Conservation (phyloP, 2,888 invertebrate species). For the Chesias legatella region DNA sequence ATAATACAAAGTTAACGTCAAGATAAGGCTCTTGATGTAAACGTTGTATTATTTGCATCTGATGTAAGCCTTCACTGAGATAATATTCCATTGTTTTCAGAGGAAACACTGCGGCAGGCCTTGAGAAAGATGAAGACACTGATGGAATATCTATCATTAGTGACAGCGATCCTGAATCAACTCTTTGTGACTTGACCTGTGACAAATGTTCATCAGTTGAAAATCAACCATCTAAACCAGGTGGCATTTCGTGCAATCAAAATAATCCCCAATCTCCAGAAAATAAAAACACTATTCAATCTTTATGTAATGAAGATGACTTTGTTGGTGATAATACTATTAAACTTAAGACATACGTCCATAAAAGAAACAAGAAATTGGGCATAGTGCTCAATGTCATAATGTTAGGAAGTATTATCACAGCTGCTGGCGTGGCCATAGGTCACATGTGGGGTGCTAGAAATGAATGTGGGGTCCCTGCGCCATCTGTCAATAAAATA, state of each 20-base stretch:
- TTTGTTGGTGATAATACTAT: constrained; percentile 51
- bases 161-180: constrained; percentile 67
- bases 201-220: constrained; percentile 41
- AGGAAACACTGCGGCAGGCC: constrained; percentile 33
- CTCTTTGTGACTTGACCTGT: constrained; percentile 45
- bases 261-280: constrained; percentile 5
- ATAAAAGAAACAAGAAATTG: constrained; percentile 68
- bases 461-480: constrained; percentile 59
- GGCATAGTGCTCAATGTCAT: constrained; percentile 71
- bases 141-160: constrained; percentile 77
- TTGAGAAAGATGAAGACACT: constrained; percentile 73
- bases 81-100: constrained; percentile 35
- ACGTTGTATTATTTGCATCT: not conserved
- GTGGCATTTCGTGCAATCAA: constrained; percentile 7
- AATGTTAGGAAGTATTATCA: constrained; percentile 72
- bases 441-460: constrained; percentile 76
- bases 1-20: too few species aligned
- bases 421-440: constrained; percentile 71
- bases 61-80: not conserved
- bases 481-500: constrained; percentile 69
- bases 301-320: constrained; percentile 49
- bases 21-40: too few species aligned
- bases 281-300: constrained; percentile 32
- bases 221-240: constrained; percentile 38
- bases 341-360: constrained; percentile 72